Base-by-base conservation (phyloP, 1,140 invertebrate genomes). In the Brachionus asplanchnoidis region DNA sequence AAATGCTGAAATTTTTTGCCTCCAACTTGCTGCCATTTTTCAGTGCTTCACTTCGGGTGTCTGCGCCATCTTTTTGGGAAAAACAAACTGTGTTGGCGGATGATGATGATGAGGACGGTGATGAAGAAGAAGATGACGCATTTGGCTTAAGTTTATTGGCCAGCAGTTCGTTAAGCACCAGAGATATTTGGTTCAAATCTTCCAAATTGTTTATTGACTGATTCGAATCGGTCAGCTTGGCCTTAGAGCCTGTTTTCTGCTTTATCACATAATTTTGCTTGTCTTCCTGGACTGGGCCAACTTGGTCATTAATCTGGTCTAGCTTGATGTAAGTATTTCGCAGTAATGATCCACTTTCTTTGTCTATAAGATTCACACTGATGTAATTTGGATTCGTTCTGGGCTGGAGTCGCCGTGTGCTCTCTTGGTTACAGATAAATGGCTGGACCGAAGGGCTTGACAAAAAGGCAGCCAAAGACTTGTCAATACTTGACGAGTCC, bases 381-480 rank as follows among this genome's bases (percentile, higher is more conserved):
- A 84, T 60, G 26, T 84, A 84, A 20, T 84, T 84, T 1, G 82
- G 82, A 50, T 84, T 84, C 0, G 82, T 84, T 32, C 82, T 26
- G 36, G 82, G 82, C 28, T 70, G 82, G 17, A 28, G 17, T 23
- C 28, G 32, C 1, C 77, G 42, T 11, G 26, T 32, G 20, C 40
- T 56, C 9, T 32, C 32, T 36, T 80, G 17, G 17, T 42, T 40
- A 14, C 36, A 11, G 14, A 68, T 42, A 42, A 20, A 42, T 40
- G 68, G 8, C 32, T 28, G 26, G 3, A 73, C 23, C 11, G 79
- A 82, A 44, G 56, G 56, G 32, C 32, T 17, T 23, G 50, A 44
- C 11, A 65, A 44, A 82, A 46, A 26, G 12, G 14, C 26, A 11
- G 73, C 17, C n/a, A 82, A 44, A 40, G 79, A 82, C 14, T 82